A percentile compares a stretch with the other conserved stretches of the same genome.
Evolutionary conservation across 1,140 invertebrate genomes (phyloP).

Genomic region (Zaprionus davidi): DNA sequence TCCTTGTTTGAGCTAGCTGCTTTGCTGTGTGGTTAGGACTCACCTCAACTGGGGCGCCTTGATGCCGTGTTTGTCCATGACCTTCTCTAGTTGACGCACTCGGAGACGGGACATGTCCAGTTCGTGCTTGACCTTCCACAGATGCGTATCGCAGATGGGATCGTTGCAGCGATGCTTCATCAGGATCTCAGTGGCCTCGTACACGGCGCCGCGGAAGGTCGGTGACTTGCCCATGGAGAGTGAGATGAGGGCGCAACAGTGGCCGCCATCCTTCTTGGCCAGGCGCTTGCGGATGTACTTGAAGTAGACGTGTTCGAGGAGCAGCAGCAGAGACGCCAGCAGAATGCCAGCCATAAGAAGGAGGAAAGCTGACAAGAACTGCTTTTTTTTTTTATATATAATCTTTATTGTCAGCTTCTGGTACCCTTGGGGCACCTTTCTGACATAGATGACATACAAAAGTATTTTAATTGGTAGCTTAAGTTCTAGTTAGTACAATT

Average conservation of each 20-base stretch:
- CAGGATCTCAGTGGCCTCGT: constrained; percentile 88
- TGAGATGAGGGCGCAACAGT: constrained; percentile 96
- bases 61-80: constrained; percentile 92
- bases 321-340: constrained; percentile 92
- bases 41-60: constrained; percentile 88
- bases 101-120: constrained; percentile 93
- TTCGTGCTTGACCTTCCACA: constrained; percentile 95
- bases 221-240: constrained; percentile 92
- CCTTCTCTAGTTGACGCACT: constrained; percentile 93
- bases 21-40: not conserved
- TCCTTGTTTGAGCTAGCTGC: not conserved
- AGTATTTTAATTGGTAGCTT: too few relatives aligned
- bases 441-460: too few relatives aligned
- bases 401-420: too few relatives aligned
- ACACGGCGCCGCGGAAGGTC: constrained; percentile 94
- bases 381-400: too few relatives aligned
- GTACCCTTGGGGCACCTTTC: too few relatives aligned
- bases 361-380: constrained; percentile 98
- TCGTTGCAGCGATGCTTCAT: constrained; percentile 89
- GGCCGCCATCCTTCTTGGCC: constrained; percentile 93
- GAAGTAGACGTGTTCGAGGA: constrained; percentile 97
- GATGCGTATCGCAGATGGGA: constrained; percentile 92
- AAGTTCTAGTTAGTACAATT: too few relatives aligned
- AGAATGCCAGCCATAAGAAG: constrained; percentile 97
- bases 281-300: constrained; percentile 94